Base-by-base conservation (phyloP, 2,797 vertebrate genomes). In the Acropternis orthonyx region DNA sequence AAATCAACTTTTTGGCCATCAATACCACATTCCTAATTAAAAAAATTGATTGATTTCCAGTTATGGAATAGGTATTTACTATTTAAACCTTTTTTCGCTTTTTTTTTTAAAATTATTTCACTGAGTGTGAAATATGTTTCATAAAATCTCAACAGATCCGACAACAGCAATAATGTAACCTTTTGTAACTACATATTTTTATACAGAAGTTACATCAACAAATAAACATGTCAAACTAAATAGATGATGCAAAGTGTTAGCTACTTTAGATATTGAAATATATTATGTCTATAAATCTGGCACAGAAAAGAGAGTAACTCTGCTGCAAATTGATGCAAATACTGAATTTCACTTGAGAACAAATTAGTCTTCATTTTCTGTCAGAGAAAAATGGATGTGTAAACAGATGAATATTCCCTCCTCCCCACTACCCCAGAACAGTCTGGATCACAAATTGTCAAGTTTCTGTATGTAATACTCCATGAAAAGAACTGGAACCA, bases 221-320 rank as follows among this genome's bases (percentile, higher is more conserved):
- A 93, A 86, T 84, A 93, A 93, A 88, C 76, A 67, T 81, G 73
- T 79, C 77, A 80, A 72, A 86, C 18, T 44, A 84, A 93, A 92
- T 55, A 72, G 71, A 89, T 81, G 46, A 76, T 79, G 32, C 36
- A 71, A 85, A 93, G 62, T 58, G 52, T 81, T 88, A 49, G 22
- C 27, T 77, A 63, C 65, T 93, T 94, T 88, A 95, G 93, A 85
- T 71, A 89, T 41, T 81, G 78, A 85, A 96, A 92, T 78, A 80
- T 37, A 71, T 87, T 80, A 79, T 89, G 68, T 83, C 46, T 68
- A 9, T 80, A 79, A 93, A 37, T 89, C 75, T 93, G 56, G 27
- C 78, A 88, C 30, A 85, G 66, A 85, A 80, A 95, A 82, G 17
- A 84, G 44, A 94, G 34, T 61, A 89, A 73, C 27, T 85, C 58